Base-by-base conservation (phyloP, 2,113 vertebrate species). In the Phrynocephalus versicolor region DNA sequence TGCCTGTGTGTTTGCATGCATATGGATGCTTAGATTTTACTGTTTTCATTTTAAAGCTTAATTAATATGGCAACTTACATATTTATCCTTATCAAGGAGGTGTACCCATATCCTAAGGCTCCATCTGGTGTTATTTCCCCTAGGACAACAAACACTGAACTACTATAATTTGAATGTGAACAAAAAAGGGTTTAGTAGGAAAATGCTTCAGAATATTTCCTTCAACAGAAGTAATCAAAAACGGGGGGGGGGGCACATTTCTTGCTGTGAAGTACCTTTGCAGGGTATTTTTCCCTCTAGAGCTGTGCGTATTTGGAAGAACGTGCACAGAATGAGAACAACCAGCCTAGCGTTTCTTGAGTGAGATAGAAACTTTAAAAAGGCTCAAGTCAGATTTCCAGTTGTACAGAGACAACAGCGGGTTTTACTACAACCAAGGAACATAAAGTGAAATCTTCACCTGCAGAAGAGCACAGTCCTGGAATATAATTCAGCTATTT, bases 91-190 rank as follows among this genome's bases (percentile, higher is more conserved):
- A 90, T 87, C 83, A 88, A 92, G 87, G 33, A 89, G 77, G 80
- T 81, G 88, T 69, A 90, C 85, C 62, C n/a, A 6, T 62, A 82
- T 82, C 62, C 86, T 70, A 80, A 92, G 88, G 90, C 91, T 87
- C 79, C 77, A 89, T 87, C 33, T 78, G 74, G 14, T 85, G 45
- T 77, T 78, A 74, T 81, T 89, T 90, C 91, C 88, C 84, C 81
- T 81, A 82, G 60, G 87, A 92, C 81, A 82, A 93, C 91, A 88
- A 90, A 91, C 89, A 89, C 45, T 91, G 90, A 95, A 91, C 89
- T 93, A 83, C 85, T 90, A 73, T 91, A 93, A 93, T 93, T 89
- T 91, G 58, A 88, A 62, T 85, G 88, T 83, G 86, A 91, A 81
- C 65, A 64, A 39, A 92, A 94, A 92, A 90, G 91, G n/a, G 65